Base-by-base conservation (phyloP, 2,113 vertebrate species). In the Gobio gobio region DNA sequence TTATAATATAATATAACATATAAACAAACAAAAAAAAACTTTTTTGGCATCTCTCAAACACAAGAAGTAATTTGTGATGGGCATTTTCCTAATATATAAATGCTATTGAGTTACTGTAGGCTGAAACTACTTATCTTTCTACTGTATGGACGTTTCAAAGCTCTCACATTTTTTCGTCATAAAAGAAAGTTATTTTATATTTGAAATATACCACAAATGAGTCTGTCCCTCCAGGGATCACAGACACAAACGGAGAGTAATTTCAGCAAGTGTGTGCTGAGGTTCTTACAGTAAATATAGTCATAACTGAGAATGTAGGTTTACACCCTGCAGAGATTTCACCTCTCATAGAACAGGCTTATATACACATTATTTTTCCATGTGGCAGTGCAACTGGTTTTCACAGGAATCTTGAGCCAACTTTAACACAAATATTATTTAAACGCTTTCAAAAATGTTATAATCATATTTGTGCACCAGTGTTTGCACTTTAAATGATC, bases 261-360 rank as follows among this genome's bases (percentile, higher is more conserved):
- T 82, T 84, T 82, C 87, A 77, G 68, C 47, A 36, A 76, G 51
- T 86, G 77, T 88, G 77, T 88, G 63, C 61, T 79, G 45, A 83
- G 18, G 81, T 83, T 83, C 83, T 78, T 86, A 84, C 75, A 82
- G 84, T 86, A 89, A 84, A 83, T 86, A 84, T 87, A 83, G 63
- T 86, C 73, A 82, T 85, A 84, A 74, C 63, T 64, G 82, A 73
- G 77, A 87, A 81, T 78, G 86, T 58, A 79, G 73, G 77, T 74
- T 89, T 76, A 54, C 84, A 84, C 59, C 73, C 76, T 86, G 74
- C 83, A 72, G 88, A 89, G 88, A 87, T 85, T 88, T 88, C 80
- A 86, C 84, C 87, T 86, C 84, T 83, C 64, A 43, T 88, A 56
- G 74, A 86, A 80, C 87, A 68, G 66, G 66, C 82, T 85, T 66